phyloP scores from a whole-genome alignment of 2,113 vertebrate species.

The Chloropsis hardwickii region DNA sequence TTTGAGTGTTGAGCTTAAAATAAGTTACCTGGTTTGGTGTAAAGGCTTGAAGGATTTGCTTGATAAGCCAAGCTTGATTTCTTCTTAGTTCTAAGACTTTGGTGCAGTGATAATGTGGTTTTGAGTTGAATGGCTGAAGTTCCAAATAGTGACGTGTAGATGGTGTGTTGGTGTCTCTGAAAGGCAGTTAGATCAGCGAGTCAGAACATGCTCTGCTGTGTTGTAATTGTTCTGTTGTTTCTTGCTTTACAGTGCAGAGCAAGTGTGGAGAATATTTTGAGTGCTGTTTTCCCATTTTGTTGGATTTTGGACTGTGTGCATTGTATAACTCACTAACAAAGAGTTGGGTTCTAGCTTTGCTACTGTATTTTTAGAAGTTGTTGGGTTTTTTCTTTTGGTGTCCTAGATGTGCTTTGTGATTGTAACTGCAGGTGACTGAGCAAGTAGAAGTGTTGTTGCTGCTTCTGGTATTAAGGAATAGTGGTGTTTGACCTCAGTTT shows the following conservation, averaged over 20 bases:
- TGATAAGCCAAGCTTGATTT: not conserved
- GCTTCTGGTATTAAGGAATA: not conserved
- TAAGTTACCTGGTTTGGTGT: not conserved
- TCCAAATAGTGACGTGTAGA: not conserved
- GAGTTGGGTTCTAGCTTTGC: slow-evolving; percentile 14
- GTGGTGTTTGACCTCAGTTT: not conserved
- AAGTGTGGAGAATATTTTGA: not conserved
- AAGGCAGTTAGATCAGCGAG: not conserved
- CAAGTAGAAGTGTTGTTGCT: not conserved
- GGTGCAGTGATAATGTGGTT: not conserved
- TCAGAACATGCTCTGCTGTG: not conserved
- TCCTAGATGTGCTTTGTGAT: not conserved
- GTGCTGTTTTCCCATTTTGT: not conserved
- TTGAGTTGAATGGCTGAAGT: not conserved
- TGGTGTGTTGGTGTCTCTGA: not conserved
- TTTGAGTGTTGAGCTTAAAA: not conserved
- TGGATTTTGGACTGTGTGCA: not conserved
- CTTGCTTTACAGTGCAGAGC: not conserved
- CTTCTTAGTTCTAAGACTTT: not conserved
- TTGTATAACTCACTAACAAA: slow-evolving; percentile 52
- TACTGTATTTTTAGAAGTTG: not conserved
- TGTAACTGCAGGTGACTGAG: not conserved
- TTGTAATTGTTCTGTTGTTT: not conserved
- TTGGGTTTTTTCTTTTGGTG: not conserved
- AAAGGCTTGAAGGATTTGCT: not conserved